These are phyloP conservation scores for Rhopilema esculentum DNA, from an alignment of 30 jellyfish, hydroid and myxozoan species.

Conservation along the genomic window DNA sequence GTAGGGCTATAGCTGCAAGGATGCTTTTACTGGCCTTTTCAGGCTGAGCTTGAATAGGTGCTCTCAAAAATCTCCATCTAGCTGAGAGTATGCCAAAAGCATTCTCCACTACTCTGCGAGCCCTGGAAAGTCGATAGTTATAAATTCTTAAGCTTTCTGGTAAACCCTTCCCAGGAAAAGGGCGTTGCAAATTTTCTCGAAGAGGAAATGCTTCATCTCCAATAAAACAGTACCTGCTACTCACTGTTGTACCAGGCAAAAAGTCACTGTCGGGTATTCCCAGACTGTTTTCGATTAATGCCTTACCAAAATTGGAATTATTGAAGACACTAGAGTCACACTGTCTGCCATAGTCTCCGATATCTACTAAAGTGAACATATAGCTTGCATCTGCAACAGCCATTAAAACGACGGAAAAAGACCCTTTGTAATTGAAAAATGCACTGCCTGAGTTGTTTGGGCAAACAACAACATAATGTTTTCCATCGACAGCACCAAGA, in stretches of 20 bases:
- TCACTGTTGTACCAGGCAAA: slow-evolving; percentile 17
- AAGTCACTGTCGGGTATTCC: neutral
- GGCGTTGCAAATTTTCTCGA: slow-evolving; percentile 23
- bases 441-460: slow-evolving; percentile 35
- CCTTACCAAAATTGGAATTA: slow-evolving; percentile 18
- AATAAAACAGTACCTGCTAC: neutral
- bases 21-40: slow-evolving; percentile 14
- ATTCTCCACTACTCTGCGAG: slow-evolving; percentile 54
- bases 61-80: slow-evolving; percentile 17
- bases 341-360: slow-evolving; percentile 33
- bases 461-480: neutral
- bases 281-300: neutral
- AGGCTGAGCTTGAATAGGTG: slow-evolving; percentile 43
- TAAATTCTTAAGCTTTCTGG: slow-evolving; percentile 16
- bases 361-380: slow-evolving; percentile 21
- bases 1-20: slow-evolving; percentile 24
- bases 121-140: slow-evolving; percentile 48
- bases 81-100: slow-evolving; percentile 59
- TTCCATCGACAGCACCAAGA: slow-evolving; percentile 32
- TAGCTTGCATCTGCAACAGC: slow-evolving; percentile 43
- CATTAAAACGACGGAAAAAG: slow-evolving; percentile 6
- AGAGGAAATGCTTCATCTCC: slow-evolving; percentile 36
- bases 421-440: slow-evolving; percentile 8
- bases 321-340: slow-evolving; percentile 23
- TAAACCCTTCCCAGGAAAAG: slow-evolving; percentile 21